A percentile compares a stretch with the other conserved stretches of the same genome.
Conservation (phyloP, 2,888 invertebrate species). For the Automeris io region DNA sequence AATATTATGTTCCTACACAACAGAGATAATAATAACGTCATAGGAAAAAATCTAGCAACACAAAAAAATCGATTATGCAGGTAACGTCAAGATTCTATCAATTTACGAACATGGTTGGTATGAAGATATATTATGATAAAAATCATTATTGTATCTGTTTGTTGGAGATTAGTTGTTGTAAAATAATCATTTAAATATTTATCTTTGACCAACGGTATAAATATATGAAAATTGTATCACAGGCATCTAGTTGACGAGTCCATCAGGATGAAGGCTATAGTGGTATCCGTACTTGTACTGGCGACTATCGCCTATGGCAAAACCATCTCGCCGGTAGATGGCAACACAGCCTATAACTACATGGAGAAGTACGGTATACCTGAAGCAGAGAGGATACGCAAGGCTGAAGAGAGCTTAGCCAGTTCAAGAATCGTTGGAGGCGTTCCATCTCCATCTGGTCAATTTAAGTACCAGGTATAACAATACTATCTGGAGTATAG, state of each 20-base stretch:
- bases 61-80: too few species aligned
- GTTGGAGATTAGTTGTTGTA: too few species aligned
- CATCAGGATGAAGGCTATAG: conserved; percentile 18
- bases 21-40: too few species aligned
- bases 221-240: not conserved
- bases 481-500: too few species aligned
- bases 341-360: conserved; percentile 33
- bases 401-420: conserved; percentile 31
- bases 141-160: too few species aligned
- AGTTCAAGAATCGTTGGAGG: conserved; percentile 41
- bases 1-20: too few species aligned
- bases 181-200: too few species aligned
- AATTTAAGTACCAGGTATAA: conserved; percentile 47
- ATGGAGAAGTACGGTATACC: conserved; percentile 33
- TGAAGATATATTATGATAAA: too few species aligned
- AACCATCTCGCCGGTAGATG: conserved; percentile 7
- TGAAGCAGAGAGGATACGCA: conserved; percentile 32
- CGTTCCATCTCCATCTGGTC: conserved; percentile 24
- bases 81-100: too few species aligned
- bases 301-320: conserved; percentile 15
- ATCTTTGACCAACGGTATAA: not conserved
- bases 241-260: not conserved
- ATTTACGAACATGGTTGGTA: too few species aligned
- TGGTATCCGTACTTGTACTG: conserved; percentile 15
- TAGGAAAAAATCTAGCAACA: too few species aligned